Percentiles rank a stretch among this genome's conserved stretches.
These are phyloP conservation scores for Callionymus lyra DNA, from an alignment of 2,113 vertebrate genomes.

Conservation along the genomic window DNA sequence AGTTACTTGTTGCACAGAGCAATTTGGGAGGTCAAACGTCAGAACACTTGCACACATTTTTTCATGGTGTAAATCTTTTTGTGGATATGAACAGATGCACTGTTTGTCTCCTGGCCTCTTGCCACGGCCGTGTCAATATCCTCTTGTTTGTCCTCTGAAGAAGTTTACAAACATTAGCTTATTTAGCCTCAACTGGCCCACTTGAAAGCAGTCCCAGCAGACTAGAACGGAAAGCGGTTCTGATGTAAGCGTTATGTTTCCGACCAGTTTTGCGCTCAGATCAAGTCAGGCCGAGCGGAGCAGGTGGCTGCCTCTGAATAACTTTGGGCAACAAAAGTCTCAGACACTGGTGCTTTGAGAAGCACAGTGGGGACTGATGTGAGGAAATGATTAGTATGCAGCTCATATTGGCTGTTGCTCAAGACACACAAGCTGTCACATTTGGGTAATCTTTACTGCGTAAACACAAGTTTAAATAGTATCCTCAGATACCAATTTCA, in stretches of 20 bases:
- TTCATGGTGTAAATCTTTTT: conserved; percentile 20
- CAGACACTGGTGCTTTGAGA: conserved; percentile 53
- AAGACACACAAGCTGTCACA: conserved; percentile 51
- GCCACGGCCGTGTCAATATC: conserved; percentile 43
- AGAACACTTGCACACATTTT: conserved; percentile 26
- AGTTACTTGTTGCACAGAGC: conserved; percentile 29
- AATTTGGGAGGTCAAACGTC: conserved; percentile 23
- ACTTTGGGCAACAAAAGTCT: conserved; percentile 49
- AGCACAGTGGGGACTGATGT: conserved; percentile 46
- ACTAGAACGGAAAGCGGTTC: no score
- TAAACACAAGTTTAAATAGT: no score
- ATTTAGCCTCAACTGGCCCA: background rate
- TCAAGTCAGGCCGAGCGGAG: conserved; percentile 29
- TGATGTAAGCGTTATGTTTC: no score
- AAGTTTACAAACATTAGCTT: conserved; percentile 26
- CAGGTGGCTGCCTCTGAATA: conserved; percentile 58
- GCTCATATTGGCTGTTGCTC: conserved; percentile 45
- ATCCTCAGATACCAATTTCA: no score
- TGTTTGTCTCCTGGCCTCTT: conserved; percentile 36
- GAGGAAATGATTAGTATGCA: conserved; percentile 58
- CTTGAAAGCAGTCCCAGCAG: no score
- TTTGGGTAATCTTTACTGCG: conserved; percentile 18
- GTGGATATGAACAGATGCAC: conserved; percentile 41
- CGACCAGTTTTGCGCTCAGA: conserved; percentile 15
- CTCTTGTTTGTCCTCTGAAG: conserved; percentile 40